Conservation (phyloP, 2,888 invertebrate genomes). For the Eurytoma adleriae region DNA sequence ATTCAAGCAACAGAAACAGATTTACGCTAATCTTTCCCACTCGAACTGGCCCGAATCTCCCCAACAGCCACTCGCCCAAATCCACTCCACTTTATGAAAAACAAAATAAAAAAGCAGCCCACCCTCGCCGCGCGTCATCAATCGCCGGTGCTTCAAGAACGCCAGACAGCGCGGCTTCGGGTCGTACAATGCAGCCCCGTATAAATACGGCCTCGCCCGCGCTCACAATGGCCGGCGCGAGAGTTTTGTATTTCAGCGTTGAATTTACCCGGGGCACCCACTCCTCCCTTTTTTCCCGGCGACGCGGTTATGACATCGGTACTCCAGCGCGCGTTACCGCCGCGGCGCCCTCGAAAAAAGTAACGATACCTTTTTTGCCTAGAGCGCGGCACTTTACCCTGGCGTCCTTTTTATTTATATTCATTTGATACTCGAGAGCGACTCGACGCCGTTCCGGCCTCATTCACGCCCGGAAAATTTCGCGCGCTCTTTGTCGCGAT, state of each 20-base stretch:
- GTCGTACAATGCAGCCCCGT: background rate
- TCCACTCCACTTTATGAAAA: too few relatives aligned
- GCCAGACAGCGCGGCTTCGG: background rate
- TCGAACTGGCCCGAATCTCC: background rate
- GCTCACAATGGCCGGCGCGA: background rate
- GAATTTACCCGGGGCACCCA: slow-evolving; percentile 7
- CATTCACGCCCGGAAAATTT: background rate
- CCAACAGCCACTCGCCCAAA: too few relatives aligned
- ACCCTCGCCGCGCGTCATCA: background rate
- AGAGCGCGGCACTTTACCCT: background rate
- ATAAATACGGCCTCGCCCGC: background rate
- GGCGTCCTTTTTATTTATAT: slow-evolving; percentile 24
- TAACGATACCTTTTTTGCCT: slow-evolving; percentile 16
- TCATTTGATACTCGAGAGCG: slow-evolving; percentile 52
- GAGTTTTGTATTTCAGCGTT: slow-evolving; percentile 29
- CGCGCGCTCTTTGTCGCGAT: too few relatives aligned
- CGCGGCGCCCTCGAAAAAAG: background rate
- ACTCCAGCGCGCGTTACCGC: background rate
- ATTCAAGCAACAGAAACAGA: slow-evolving; percentile 27
- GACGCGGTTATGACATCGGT: slow-evolving; percentile 8
- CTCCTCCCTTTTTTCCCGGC: background rate
- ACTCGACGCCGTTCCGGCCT: slow-evolving; percentile 14
- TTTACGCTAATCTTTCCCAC: slow-evolving; percentile 13
- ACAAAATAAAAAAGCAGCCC: too few relatives aligned
- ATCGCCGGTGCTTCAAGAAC: background rate